phyloP scores from a whole-genome alignment of 1,140 invertebrate genomes.

The Drosophila varians region DNA sequence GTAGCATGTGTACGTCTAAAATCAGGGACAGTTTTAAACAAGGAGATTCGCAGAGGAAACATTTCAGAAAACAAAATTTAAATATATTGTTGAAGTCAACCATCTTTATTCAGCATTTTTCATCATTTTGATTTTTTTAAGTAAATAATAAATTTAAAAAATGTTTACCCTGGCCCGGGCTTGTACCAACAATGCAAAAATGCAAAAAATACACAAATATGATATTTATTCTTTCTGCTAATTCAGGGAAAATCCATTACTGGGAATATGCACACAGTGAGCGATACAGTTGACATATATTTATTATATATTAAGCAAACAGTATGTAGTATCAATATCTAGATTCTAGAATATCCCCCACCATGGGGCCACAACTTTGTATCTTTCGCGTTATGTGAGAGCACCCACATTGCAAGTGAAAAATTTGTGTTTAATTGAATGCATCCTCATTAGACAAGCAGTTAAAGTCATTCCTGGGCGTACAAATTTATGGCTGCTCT shows the following conservation, averaged over 20 bases:
- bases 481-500: conserved; percentile 32
- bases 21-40: too few species aligned
- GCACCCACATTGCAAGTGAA: conserved; percentile 29
- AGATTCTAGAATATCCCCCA: too few species aligned
- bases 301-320: neutral
- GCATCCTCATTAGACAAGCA: conserved; percentile 41
- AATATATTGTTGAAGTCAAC: too few species aligned
- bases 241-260: neutral
- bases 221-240: neutral
- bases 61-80: too few species aligned
- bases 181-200: too few species aligned
- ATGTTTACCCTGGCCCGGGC: too few species aligned
- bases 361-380: too few species aligned
- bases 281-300: neutral
- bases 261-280: neutral
- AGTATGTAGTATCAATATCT: neutral
- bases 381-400: conserved; percentile 5
- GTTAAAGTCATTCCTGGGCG: conserved; percentile 30
- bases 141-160: too few species aligned
- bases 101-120: too few species aligned
- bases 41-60: too few species aligned
- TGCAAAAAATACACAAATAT: neutral
- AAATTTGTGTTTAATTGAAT: conserved; percentile 42
- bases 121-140: too few species aligned
- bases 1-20: too few species aligned